Evolutionary conservation across 1,140 invertebrate species (phyloP).

Genomic region (Aphidius ervi): DNA sequence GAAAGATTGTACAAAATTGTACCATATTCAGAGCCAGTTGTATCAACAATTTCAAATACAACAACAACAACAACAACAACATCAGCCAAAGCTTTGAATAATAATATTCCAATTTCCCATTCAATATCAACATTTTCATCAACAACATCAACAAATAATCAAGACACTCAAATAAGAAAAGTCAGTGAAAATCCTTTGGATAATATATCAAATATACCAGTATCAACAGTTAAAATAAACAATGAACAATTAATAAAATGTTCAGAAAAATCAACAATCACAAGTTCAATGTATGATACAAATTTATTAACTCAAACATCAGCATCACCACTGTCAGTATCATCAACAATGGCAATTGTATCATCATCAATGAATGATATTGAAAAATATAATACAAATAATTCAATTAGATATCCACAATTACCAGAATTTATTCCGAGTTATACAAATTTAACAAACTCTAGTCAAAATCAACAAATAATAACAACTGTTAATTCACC

Average conservation of each 20-base stretch:
- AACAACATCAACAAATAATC: background rate
- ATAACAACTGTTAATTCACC: conserved; percentile 8
- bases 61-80: background rate
- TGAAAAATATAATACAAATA: conserved; percentile 24
- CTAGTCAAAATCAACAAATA: conserved; percentile 14
- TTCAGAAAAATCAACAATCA: too few relatives aligned
- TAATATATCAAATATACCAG: background rate
- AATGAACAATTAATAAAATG: too few relatives aligned
- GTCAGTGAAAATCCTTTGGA: conserved; percentile 4
- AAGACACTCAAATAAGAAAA: background rate
- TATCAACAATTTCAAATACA: background rate
- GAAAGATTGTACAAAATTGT: conserved; percentile 44
- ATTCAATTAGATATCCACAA: conserved; percentile 22
- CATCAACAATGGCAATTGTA: background rate
- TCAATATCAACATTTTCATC: background rate
- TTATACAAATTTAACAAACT: conserved; percentile 27
- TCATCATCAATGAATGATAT: conserved; percentile 13
- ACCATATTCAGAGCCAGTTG: conserved; percentile 25
- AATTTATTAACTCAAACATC: background rate
- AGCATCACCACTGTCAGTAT: background rate
- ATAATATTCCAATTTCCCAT: background rate
- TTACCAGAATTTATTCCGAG: conserved; percentile 32
- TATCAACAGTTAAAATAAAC: background rate
- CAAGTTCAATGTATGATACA: too few relatives aligned
- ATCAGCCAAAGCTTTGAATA: background rate